Evolutionary conservation across 1,140 invertebrate genomes (phyloP), one percentile per base, ranked within the genome.

Genomic region (Drosophila triauraria): DNA sequence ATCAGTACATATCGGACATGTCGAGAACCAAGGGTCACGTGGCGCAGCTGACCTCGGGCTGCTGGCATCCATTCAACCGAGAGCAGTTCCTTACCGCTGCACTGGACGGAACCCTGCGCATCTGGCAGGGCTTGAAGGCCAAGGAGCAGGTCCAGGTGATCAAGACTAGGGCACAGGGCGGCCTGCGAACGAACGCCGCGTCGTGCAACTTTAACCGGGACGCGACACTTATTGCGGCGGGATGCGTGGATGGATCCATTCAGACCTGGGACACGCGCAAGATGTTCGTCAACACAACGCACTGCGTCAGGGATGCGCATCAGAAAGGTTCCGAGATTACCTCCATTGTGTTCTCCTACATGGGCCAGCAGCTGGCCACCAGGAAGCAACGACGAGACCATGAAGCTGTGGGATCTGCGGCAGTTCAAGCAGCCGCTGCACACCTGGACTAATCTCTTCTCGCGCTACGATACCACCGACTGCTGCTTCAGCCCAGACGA

Each of bases 241-340:
- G 96, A 0, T 99, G 99, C 91, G 94, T 96, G 30, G 99, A 99
- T 93, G 99, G 99, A 2, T 99, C 98, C 0, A 96, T 99, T 79
- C 98, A 99, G 93, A 96, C 99, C 93, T 99, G 99, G 99, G 99
- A 99, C 93, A 96, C 98, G 54, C 95, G 98, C 44, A 96, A 96
- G 88, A 96, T 95, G 82, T 96, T 95, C 79, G 96, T 96, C 0
- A 98, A 98, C 85, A 97, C 98, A 0, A 95, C 96, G 0, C 94
- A 96, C 51, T 93, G 97, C 35, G 93, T 98, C 2, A 94, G 98
- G 68, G 95, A 95, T 58, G 98, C 97, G 0, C 99, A 99, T 93
- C 94, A 95, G 63, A 96, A 95, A 79, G 96, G 96, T 7, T 94
- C 94, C 0, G 97, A 99, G 91, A 97, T 98, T 38, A 97, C 97